Evolutionary conservation across 2,797 vertebrate species (phyloP).

Genomic region (Propithecus perrieri): DNA sequence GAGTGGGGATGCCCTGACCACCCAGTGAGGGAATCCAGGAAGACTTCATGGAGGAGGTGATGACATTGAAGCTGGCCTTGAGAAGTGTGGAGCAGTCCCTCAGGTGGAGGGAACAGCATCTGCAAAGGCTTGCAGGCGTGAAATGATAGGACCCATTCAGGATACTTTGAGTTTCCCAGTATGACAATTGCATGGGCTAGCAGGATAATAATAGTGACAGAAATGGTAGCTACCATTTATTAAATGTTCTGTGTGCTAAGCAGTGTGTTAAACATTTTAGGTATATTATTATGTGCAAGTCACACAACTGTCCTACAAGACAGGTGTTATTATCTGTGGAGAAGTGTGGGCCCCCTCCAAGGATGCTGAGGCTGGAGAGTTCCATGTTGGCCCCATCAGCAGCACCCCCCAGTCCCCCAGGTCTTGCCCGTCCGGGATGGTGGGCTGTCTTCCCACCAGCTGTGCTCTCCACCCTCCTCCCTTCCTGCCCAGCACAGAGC

Average conservation of each 20-base stretch:
- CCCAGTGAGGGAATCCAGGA: not conserved
- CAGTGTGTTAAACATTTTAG: not conserved
- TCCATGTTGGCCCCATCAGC: not conserved
- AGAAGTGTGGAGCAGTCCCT: not conserved
- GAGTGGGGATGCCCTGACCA: not conserved
- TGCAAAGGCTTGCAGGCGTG: not conserved
- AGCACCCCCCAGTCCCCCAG: not conserved
- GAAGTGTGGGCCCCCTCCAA: not conserved
- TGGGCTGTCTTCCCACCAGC: slow-evolving; percentile 50
- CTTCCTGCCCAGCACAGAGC: slow-evolving; percentile 32
- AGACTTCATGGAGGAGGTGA: not conserved
- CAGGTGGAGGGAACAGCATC: not conserved
- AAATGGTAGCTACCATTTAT: not conserved
- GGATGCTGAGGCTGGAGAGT: not conserved
- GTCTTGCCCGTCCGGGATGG: not conserved
- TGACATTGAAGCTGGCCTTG: not conserved
- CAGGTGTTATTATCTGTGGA: not conserved
- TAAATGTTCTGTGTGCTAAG: not conserved
- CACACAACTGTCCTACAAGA: not conserved
- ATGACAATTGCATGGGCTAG: not conserved
- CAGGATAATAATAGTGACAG: not conserved
- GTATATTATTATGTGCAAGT: not conserved
- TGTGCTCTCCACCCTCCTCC: not conserved
- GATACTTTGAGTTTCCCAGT: not conserved
- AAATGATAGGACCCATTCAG: not conserved